These are phyloP conservation scores for Harmothoe impar DNA, from an alignment of 2,888 invertebrate species.

Conservation along the genomic window DNA sequence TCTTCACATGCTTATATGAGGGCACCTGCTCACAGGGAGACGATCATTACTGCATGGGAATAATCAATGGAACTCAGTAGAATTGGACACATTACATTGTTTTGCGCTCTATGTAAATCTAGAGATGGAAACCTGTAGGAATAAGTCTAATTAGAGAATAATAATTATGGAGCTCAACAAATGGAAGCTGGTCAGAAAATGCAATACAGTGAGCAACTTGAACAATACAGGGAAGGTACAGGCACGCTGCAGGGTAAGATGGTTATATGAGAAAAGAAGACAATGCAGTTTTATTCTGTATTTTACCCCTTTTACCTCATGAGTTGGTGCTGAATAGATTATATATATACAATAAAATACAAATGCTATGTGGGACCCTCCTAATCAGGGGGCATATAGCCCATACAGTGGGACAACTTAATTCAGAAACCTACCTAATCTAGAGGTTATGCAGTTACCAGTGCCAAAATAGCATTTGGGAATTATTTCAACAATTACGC, in stretches of 20 bases:
- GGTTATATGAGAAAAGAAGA: not conserved
- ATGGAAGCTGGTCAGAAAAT: not conserved
- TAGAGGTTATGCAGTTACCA: not conserved
- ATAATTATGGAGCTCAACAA: too few relatives aligned
- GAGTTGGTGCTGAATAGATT: constrained; percentile 44
- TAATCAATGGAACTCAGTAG: too few relatives aligned
- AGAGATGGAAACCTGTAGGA: too few relatives aligned
- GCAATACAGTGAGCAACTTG: constrained; percentile 22
- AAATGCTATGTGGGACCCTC: not conserved
- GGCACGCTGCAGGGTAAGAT: not conserved
- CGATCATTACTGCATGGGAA: too few relatives aligned
- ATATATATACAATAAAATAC: not conserved
- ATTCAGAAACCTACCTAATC: not conserved
- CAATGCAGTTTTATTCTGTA: constrained; percentile 23
- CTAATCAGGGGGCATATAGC: not conserved
- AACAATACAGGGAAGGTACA: not conserved
- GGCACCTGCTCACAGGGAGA: too few relatives aligned
- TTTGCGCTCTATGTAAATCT: too few relatives aligned
- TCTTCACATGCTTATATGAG: too few relatives aligned
- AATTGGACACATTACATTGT: too few relatives aligned
- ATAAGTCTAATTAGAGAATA: too few relatives aligned
- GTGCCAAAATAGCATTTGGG: constrained; percentile 45
- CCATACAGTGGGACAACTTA: not conserved
- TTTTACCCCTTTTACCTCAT: constrained; percentile 50
- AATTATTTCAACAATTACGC: not conserved